Conservation (phyloP, 1,140 invertebrate genomes). For the Muscidifurax raptorellus region DNA sequence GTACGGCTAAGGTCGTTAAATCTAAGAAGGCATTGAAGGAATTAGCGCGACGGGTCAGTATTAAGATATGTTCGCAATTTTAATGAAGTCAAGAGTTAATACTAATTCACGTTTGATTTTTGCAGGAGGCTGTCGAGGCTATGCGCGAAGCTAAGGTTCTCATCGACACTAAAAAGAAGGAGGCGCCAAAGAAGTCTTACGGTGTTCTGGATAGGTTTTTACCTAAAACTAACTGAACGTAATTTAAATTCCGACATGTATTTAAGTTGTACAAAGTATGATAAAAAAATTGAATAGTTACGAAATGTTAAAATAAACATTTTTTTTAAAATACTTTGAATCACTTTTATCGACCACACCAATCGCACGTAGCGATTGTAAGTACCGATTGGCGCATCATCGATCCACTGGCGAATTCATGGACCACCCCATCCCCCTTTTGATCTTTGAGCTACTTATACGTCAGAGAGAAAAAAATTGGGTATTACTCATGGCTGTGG, state of each 20-base stretch:
- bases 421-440: background rate
- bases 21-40: conserved; percentile 89
- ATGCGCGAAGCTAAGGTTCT: conserved; percentile 68
- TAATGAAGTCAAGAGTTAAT: conserved; percentile 64
- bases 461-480: background rate
- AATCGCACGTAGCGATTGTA: background rate
- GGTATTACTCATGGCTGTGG: background rate
- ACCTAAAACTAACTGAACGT: conserved; percentile 61
- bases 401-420: background rate
- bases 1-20: conserved; percentile 83
- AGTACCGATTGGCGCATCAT: background rate
- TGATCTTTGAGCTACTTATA: background rate
- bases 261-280: conserved; percentile 31
- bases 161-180: conserved; percentile 62
- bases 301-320: conserved; percentile 19
- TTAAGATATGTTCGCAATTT: background rate
- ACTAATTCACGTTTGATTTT: conserved; percentile 29
- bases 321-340: background rate
- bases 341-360: background rate
- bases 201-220: conserved; percentile 83
- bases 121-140: conserved; percentile 79
- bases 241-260: conserved; percentile 7
- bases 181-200: conserved; percentile 72
- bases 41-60: conserved; percentile 78
- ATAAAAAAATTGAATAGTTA: background rate